A percentile compares a stretch with the other conserved stretches of the same genome.
Evolutionary conservation across 64 coral and sea anemone genomes (phyloP).

Genomic region (Platygyra sinensis): DNA sequence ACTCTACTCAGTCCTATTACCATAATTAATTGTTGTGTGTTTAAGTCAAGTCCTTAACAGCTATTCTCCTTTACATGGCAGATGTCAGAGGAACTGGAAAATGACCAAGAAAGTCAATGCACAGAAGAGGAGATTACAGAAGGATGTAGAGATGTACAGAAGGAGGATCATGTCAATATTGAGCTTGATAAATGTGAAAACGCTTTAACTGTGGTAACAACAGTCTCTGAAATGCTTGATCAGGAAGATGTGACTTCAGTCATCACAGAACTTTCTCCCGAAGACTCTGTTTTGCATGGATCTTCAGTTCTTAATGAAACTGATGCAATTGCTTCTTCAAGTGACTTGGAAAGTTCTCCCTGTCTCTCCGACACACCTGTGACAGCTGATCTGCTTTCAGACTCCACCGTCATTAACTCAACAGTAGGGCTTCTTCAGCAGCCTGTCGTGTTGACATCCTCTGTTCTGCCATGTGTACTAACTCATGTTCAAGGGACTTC

Average conservation of each 20-base stretch:
- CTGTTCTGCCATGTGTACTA: constrained; percentile 70
- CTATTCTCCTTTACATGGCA: background rate
- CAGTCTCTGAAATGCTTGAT: constrained; percentile 42
- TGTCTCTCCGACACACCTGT: constrained; percentile 65
- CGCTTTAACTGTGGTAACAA: background rate
- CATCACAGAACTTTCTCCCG: constrained; percentile 8
- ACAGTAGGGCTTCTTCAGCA: constrained; percentile 72
- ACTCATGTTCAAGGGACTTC: constrained; percentile 62
- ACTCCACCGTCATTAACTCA: constrained; percentile 73
- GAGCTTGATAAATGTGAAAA: constrained; percentile 30
- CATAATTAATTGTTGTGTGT: background rate
- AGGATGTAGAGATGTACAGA: background rate
- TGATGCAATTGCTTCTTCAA: constrained; percentile 69
- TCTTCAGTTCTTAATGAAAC: constrained; percentile 71
- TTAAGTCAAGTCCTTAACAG: background rate
- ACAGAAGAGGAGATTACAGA: background rate
- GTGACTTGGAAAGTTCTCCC: constrained; percentile 70
- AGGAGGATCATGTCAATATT: background rate
- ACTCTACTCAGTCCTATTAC: background rate
- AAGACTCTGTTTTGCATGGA: constrained; percentile 55
- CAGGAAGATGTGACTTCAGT: constrained; percentile 37
- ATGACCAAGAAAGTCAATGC: background rate
- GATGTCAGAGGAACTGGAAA: constrained; percentile 36
- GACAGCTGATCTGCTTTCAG: constrained; percentile 65
- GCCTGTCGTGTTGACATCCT: constrained; percentile 80